Evolutionary conservation across 2,113 vertebrate genomes (phyloP).

Genomic region (Mesitornis unicolor): DNA sequence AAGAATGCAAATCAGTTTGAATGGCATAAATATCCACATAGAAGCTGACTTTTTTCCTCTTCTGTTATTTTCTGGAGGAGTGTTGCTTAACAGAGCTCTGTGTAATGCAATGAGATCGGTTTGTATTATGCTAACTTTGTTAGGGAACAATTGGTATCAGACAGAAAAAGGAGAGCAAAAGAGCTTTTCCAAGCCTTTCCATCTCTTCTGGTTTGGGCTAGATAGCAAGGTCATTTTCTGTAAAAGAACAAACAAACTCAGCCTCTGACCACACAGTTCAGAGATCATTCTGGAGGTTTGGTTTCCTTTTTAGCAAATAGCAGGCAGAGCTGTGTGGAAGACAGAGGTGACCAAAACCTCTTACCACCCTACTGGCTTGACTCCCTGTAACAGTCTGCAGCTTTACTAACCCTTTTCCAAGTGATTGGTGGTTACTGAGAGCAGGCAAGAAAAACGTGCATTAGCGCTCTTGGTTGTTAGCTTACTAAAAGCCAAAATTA

Average conservation of each 20-base stretch:
- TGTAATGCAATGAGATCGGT: neutral
- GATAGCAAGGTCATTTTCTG: neutral
- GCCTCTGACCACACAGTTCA: neutral
- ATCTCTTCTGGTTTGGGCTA: neutral
- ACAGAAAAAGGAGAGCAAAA: neutral
- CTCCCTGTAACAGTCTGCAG: neutral
- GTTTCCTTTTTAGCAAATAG: neutral
- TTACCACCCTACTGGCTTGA: neutral
- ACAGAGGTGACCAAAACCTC: neutral
- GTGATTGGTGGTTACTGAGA: neutral
- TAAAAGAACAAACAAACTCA: neutral
- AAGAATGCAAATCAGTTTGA: neutral
- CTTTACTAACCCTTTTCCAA: neutral
- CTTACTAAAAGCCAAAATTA: neutral
- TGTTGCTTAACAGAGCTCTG: constrained; percentile 29
- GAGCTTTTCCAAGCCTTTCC: neutral
- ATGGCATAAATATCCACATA: neutral
- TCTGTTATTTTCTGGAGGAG: neutral
- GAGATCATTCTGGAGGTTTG: neutral
- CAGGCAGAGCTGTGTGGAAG: neutral
- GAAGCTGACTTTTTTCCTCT: neutral
- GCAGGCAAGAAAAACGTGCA: neutral
- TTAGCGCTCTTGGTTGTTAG: neutral
- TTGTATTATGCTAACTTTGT: neutral
- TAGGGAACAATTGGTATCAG: neutral